Conservation (phyloP, 2,113 vertebrate species). For the Amazona guildingii region DNA sequence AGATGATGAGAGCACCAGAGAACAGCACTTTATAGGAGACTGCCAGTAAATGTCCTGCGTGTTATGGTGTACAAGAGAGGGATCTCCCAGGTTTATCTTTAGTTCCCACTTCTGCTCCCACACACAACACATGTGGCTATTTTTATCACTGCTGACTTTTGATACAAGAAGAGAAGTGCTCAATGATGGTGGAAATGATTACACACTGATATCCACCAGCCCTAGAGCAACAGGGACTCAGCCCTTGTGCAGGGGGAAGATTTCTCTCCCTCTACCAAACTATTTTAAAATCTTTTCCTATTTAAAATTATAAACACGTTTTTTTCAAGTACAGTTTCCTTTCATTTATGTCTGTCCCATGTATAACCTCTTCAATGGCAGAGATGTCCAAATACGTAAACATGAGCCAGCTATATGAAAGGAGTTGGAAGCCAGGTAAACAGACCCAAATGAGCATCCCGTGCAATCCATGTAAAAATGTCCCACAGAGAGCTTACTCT, state of each 20-base stretch:
- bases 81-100: not conserved
- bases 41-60: not conserved
- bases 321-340: not conserved
- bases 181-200: not conserved
- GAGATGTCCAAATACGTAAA: not conserved
- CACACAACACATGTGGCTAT: not conserved
- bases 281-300: not conserved
- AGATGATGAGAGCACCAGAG: not conserved
- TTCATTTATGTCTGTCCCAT: not conserved
- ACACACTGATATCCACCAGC: not conserved
- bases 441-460: not conserved
- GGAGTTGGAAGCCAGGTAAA: not conserved
- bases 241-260: not conserved
- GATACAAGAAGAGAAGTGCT: not conserved
- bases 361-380: slow-evolving; percentile 1
- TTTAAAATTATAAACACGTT: not conserved
- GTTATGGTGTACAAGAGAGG: not conserved
- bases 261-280: not conserved
- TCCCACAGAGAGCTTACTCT: not conserved
- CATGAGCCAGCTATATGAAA: not conserved
- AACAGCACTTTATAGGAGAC: not conserved
- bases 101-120: not conserved
- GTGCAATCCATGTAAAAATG: not conserved
- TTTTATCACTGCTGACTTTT: not conserved
- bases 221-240: not conserved